Base-by-base conservation (phyloP, 2,888 invertebrate genomes). In the Conus canariensis region DNA sequence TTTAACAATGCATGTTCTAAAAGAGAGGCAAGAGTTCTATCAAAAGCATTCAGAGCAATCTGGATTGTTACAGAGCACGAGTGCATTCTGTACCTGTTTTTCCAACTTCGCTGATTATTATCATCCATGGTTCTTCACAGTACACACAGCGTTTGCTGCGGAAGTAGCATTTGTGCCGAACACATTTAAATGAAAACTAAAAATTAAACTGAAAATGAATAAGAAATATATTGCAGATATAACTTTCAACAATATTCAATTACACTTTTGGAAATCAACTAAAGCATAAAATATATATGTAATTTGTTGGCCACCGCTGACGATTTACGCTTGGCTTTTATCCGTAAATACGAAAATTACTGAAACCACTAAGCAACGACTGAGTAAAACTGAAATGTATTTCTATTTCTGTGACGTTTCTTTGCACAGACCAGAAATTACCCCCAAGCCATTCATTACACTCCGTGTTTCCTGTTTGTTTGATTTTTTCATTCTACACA, bases 131-230 rank as follows among this genome's bases (percentile, higher is more conserved):
- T 56, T 60, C 60, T 30, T 12, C 12, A 14, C 67, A 8, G 45
- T 67, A 86, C 86, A 86, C 86, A 86, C 67, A 64, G 16, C 64
- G 60, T 86, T 86, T 86, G 86, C 64, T 86, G 86, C 86, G 86
- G 60, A 45, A 86, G 19, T 86, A 67, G 4, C 1, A 45, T 67
- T 14, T 67, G 60, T n/a, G 60, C 59, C 25, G 45, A 86, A 30
- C 7, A 25, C 67, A 85, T 85, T 25, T 8, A 30, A 16, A 1
- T 8, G 5, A 67, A 30, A 45, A 19, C 30, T 19, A 9, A 19
- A 64, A 86, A 86, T 67, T 67, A 86, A 22, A 19, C 25, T 19
- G 22, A 25, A 86, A 45, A 86, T 25, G 7, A 19, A 30, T 5
- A 10, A 10, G 9, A 60, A n/a, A 6, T 12, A 10, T 64, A 64